Evolutionary conservation across 2,888 invertebrate genomes (phyloP), one percentile per base, ranked within the genome.

Genomic region (Drosophila peninsularis): DNA sequence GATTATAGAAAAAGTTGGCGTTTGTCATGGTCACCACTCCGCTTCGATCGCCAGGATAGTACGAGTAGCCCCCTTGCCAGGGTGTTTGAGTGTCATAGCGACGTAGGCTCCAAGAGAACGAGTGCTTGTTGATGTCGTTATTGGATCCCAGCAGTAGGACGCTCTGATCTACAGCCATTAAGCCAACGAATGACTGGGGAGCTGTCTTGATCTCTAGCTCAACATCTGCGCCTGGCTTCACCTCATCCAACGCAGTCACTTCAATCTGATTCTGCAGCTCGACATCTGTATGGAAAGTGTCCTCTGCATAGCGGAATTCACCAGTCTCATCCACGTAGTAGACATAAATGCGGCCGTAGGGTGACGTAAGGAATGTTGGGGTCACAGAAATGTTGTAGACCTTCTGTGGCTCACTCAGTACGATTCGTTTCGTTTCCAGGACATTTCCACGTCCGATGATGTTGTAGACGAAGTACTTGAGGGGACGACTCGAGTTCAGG

Each of bases 151-250:
- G 92, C 3, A 96, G 90, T 2, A 96, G 91, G 2, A 96, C 96
- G 89, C 96, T 96, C 91, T 97, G 95, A 92, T 99, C 98, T 3
- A 97, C 95, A 0, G 97, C 98, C 75, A 98, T 92, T 9, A 99
- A 93, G 1, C 97, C 98, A 4, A 98, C 96, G 80, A 96, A 95
- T 0, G 98, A 97, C 83, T 97, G 96, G 0, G 97, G 96, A 83
- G 96, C 96, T 0, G 98, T 96, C n/a, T 94, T 93, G 21, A 98
- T 95, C 6, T 95, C 94, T 9, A 99, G 93, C 75, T 96, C 96
- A 5, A 98, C 95, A 63, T 95, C 94, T 14, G 95, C 94, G 54
- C 96, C 97, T 0, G 98, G 98, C 68, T 95, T 95, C 0, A 95
- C 95, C 91, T 95, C 94, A 5, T 93, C 93, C n/a, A 94, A 94